A percentile compares a stretch with the other conserved stretches of the same genome.
phyloP scores from a whole-genome alignment of 2,113 vertebrate genomes.

The Poecilia latipinna region DNA sequence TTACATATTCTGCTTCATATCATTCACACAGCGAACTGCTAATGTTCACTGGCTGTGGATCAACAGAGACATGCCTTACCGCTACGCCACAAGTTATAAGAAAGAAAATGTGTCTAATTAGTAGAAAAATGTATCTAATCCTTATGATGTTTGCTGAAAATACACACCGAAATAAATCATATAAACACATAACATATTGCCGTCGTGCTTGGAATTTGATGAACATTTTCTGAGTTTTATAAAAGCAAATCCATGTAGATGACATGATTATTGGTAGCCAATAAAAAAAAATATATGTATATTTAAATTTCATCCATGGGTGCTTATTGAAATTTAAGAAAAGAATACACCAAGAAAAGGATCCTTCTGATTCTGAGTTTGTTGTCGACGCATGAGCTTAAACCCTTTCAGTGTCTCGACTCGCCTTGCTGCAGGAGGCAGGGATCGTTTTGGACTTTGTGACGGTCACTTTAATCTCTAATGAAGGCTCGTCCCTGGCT shows the following conservation, averaged over 20 bases:
- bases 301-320: conserved; percentile 59
- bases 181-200: conserved; percentile 15
- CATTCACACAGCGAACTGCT: conserved; percentile 44
- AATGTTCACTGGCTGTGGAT: conserved; percentile 32
- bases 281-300: conserved; percentile 35
- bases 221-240: conserved; percentile 32
- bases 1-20: conserved; percentile 33
- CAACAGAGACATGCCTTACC: conserved; percentile 29
- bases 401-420: conserved; percentile 62
- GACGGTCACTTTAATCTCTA: conserved; percentile 79
- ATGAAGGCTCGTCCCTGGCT: conserved; percentile 73
- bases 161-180: not conserved
- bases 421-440: conserved; percentile 56
- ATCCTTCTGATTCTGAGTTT: conserved; percentile 56
- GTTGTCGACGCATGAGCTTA: conserved; percentile 65
- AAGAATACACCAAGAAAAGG: conserved; percentile 58
- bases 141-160: conserved; percentile 30
- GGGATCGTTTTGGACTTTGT: conserved; percentile 72
- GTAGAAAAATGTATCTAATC: conserved; percentile 11
- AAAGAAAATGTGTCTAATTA: conserved; percentile 21
- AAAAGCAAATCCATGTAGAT: conserved; percentile 19
- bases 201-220: conserved; percentile 38
- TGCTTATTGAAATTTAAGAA: conserved; percentile 55
- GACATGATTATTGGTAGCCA: conserved; percentile 48
- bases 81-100: conserved; percentile 9